Base-by-base conservation (phyloP, 2,888 invertebrate species). In the Caradrina kadenii region DNA sequence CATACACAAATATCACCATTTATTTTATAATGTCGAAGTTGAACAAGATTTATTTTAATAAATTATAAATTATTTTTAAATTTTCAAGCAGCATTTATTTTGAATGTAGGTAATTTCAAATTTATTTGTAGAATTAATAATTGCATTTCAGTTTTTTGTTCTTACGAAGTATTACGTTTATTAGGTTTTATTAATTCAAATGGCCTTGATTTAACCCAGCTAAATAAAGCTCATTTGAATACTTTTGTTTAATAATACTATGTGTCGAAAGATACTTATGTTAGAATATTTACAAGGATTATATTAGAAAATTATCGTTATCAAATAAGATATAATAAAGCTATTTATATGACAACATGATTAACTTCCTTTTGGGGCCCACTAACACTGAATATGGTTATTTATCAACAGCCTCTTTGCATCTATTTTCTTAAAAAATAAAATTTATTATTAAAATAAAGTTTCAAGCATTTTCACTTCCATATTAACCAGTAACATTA, bases 201-300 rank as follows among this genome's bases (percentile, higher is more conserved):
- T 93, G 92, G 73, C 83, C 90, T 92, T 91, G 79, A 91, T 93
- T 92, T 94, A 90, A 83, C 94, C 94, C 95, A 95, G 95, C 94
- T 93, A 90, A 91, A 90, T 91, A 81, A 92, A 91, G 91, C 84
- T 84, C 91, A 92, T 93, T 94, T 93, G 91, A 89, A 84, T 53
- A 62, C 39, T 82, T 81, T 82, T 82, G 63, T 86, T 78, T 65
- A 64, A 59, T 65, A 73, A 76, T 72, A 76, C 62, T 86, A 81
- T 84, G 80, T 82, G 78, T 79, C 85, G 79, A 80, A 73, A 76
- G 83, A 87, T 84, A 70, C 80, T 85, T 84, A 84, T 82, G 79
- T 88, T 87, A 89, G 83, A 87, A 73, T 88, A 87, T 86, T 88
- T 88, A 89, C 85, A 91, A 89, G 89, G 80, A 88, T 85, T 90